phyloP scores from a whole-genome alignment of 2,797 vertebrate species.

The Pseudotriccus pelzelni region DNA sequence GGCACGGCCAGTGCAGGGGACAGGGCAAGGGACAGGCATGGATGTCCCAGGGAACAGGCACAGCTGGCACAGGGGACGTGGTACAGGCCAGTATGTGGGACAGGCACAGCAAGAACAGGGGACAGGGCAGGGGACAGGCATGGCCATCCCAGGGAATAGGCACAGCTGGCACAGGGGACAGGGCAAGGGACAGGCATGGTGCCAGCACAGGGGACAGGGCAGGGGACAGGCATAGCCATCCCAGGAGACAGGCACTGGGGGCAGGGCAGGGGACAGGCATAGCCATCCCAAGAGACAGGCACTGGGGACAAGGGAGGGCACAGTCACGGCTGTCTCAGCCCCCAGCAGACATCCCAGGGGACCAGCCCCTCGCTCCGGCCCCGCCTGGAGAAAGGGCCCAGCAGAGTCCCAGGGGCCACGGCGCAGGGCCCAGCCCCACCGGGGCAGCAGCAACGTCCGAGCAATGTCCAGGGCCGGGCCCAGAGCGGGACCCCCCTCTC shows the following conservation, averaged over 20 bases:
- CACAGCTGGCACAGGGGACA: not conserved
- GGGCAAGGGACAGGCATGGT: not conserved
- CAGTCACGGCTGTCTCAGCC: not conserved
- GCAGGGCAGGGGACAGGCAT: not conserved
- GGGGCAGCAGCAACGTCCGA: not conserved
- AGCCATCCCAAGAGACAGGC: not conserved
- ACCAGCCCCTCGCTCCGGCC: constrained; percentile 1
- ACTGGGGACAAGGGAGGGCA: not conserved
- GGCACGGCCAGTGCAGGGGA: not conserved
- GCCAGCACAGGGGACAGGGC: not conserved
- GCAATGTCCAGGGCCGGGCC: not conserved
- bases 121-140: not conserved
- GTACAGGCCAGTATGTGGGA: not conserved
- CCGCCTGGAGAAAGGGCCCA: not conserved
- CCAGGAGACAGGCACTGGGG: not conserved
- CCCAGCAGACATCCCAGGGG: not conserved
- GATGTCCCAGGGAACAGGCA: not conserved
- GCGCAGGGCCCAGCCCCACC: not conserved
- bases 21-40: not conserved
- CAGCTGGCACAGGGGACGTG: not conserved
- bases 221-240: not conserved
- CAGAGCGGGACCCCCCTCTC: not conserved
- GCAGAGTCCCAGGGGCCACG: not conserved
- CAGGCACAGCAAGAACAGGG: not conserved
- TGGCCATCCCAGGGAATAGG: not conserved